Evolutionary conservation across 2,113 vertebrate genomes (phyloP).

Genomic region (Brachypteracias leptosomus): DNA sequence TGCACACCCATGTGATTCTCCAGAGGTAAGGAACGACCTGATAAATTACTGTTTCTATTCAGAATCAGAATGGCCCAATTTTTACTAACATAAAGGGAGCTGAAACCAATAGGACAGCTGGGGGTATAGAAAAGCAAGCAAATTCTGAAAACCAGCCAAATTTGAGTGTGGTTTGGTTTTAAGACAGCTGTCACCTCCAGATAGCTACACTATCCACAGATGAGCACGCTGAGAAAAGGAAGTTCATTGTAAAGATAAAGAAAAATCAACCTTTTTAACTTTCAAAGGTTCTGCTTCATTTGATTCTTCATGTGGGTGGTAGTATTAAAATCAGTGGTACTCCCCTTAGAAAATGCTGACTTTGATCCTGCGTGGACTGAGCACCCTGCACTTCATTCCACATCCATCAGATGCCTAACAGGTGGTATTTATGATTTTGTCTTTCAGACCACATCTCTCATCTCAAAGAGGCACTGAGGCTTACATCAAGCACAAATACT

Average conservation of each 20-base stretch:
- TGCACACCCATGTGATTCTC: not conserved
- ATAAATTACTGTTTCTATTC: not conserved
- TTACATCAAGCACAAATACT: not conserved
- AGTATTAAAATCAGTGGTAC: not conserved
- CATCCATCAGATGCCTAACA: not conserved
- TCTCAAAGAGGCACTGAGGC: not conserved
- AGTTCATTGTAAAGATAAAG: not conserved
- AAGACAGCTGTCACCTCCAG: not conserved
- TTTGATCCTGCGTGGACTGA: not conserved
- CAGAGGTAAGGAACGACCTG: not conserved
- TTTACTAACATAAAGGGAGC: not conserved
- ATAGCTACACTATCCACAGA: not conserved
- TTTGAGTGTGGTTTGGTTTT: not conserved
- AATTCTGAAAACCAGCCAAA: not conserved
- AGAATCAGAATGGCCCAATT: slow-evolving; percentile 6
- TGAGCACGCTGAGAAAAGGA: not conserved
- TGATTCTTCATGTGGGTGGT: not conserved
- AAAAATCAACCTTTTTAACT: not conserved
- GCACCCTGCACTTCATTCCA: not conserved
- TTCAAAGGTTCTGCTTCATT: not conserved
- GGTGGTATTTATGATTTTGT: not conserved
- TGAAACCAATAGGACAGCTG: slow-evolving; percentile 12
- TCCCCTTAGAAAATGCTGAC: not conserved
- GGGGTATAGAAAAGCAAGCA: not conserved
- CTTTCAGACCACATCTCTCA: not conserved